Evolutionary conservation across 2,888 invertebrate species (phyloP).

Genomic region (Synergus laeviventris): DNA sequence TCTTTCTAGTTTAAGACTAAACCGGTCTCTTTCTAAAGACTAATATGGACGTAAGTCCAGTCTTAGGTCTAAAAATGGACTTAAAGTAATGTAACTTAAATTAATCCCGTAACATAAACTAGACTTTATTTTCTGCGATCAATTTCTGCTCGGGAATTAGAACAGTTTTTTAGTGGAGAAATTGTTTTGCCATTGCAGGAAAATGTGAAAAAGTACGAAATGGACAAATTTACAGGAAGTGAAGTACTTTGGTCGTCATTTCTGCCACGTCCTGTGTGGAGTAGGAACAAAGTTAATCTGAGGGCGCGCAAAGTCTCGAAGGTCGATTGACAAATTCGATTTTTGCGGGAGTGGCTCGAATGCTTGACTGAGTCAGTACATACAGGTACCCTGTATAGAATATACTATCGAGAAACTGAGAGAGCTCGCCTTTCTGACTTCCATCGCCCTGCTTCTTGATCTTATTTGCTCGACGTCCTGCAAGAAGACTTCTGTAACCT

Average conservation of each 20-base stretch:
- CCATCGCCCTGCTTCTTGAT: constrained; percentile 37
- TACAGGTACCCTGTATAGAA: background rate
- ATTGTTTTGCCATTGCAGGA: background rate
- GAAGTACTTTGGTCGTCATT: background rate
- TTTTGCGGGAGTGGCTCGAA: constrained; percentile 28
- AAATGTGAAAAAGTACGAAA: constrained; percentile 12
- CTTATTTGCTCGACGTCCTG: background rate
- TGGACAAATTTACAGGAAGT: constrained; percentile 40
- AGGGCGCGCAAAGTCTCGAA: constrained; percentile 45
- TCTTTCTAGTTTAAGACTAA: too few relatives aligned
- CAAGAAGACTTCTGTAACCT: background rate
- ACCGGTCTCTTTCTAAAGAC: too few relatives aligned
- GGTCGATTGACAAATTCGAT: constrained; percentile 51
- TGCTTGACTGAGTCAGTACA: constrained; percentile 1
- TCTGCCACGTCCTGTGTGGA: constrained; percentile 33
- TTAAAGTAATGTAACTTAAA: too few relatives aligned
- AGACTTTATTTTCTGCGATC: too few relatives aligned
- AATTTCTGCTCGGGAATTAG: too few relatives aligned
- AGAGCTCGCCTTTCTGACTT: constrained; percentile 38
- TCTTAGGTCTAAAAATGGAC: too few relatives aligned
- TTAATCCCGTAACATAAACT: too few relatives aligned
- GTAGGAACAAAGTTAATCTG: constrained; percentile 54
- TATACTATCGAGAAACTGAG: constrained; percentile 10
- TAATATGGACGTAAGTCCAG: too few relatives aligned
- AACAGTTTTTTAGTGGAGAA: background rate